Evolutionary conservation across 2,113 vertebrate species (phyloP), one percentile per base, ranked within the genome.

Genomic region (human (Homo sapiens)): DNA sequence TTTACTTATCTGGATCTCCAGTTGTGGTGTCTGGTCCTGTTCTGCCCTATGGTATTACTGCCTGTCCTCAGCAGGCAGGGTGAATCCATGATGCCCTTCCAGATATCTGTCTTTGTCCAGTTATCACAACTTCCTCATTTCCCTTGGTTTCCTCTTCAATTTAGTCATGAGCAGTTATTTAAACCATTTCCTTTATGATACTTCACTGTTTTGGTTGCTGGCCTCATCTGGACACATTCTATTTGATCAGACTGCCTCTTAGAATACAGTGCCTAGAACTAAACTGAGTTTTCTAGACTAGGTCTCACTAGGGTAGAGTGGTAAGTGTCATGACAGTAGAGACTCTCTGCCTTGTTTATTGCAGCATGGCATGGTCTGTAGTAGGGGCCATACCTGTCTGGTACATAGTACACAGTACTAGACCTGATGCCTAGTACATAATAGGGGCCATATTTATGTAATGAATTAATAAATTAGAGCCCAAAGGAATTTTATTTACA

Each of bases 401-500:
- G 23, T 45, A 43, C 43, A 25, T 72, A 66, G 14, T 85, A 48
- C 79, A n/a, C 72, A 7, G 52, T 55, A 20, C 52, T 55, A 55
- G 52, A 8, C 50, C 43, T 57, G 75, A 4, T 89, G 59, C 57
- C 52, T 91, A 20, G 3, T 88, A 8, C 50, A 22, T 20, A 78
- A n/a, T 92, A 48, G 79, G 57, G 23, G 8, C 30, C 64, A 40
- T 91, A 86, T 89, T 81, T 96, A 18, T 75, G 66, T 68, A 95
- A 82, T 32, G 66, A 92, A 95, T n/a, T 66, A 43, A 43, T 75
- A 93, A 66, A 68, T 66, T 85, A 89, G 4, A 76, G 23, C 23
- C 43, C 48, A 16, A 85, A 76, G 50, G 57, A 45, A 61, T 81
- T 95, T 85, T 93, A 81, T 81, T 91, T 95, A 93, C n/a, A 4